phyloP scores from a whole-genome alignment of 2,797 vertebrate genomes.

The Pantherophis vulpinus region DNA sequence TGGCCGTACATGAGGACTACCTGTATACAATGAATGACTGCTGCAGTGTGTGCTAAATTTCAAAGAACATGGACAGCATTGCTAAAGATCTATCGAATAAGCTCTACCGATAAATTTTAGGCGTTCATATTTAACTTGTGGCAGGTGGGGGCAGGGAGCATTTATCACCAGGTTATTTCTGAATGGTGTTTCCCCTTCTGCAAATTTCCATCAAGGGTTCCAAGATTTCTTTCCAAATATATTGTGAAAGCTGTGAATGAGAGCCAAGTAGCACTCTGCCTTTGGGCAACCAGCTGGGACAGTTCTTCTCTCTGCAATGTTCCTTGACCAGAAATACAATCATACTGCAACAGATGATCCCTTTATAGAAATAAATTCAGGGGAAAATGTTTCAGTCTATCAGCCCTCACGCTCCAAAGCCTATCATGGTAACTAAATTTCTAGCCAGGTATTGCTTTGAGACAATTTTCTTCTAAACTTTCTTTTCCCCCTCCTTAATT shows the following conservation, averaged over 20 bases:
- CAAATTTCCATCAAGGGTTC: conserved; percentile 57
- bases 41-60: background rate
- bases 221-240: conserved; percentile 63
- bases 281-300: conserved; percentile 27
- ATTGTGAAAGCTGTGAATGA: conserved; percentile 38
- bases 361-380: conserved; percentile 37
- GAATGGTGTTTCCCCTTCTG: conserved; percentile 27
- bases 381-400: conserved; percentile 43
- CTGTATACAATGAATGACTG: background rate
- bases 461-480: conserved; percentile 8
- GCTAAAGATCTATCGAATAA: background rate
- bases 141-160: conserved; percentile 36
- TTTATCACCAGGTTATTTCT: conserved; percentile 28
- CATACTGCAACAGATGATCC: conserved; percentile 28
- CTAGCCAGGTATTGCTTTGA: conserved; percentile 36
- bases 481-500: conserved; percentile 18
- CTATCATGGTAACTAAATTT: conserved; percentile 5
- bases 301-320: conserved; percentile 40
- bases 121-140: conserved; percentile 4
- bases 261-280: conserved; percentile 54
- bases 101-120: background rate
- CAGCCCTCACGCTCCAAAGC: background rate
- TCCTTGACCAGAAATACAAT: conserved; percentile 39
- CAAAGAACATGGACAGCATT: background rate
- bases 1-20: background rate